phyloP scores from a whole-genome alignment of 1,140 invertebrate genomes.

The Zaprionus kolodkinae region DNA sequence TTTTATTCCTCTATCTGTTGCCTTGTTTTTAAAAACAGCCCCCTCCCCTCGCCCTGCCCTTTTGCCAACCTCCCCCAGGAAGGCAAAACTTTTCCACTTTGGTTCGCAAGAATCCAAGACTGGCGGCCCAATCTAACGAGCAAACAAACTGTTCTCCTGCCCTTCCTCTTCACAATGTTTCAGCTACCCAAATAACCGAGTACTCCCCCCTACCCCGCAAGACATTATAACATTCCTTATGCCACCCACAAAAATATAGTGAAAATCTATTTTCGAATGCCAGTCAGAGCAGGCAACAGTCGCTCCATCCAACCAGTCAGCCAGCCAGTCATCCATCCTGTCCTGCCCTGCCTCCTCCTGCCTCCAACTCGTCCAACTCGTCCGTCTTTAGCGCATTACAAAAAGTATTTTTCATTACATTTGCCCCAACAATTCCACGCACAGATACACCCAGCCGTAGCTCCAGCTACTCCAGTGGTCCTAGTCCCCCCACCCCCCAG shows the following conservation, averaged over 20 bases:
- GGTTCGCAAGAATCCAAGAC: constrained; percentile 44
- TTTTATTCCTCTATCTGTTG: constrained; percentile 28
- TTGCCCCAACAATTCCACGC: constrained; percentile 50
- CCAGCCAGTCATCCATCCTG: too few species aligned
- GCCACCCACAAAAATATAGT: constrained; percentile 57
- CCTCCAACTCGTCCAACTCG: neutral
- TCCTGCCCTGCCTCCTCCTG: too few species aligned
- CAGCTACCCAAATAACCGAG: constrained; percentile 12
- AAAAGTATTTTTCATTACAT: constrained; percentile 80
- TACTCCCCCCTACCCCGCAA: neutral
- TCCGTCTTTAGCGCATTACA: constrained; percentile 40
- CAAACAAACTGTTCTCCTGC: constrained; percentile 13
- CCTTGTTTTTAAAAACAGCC: constrained; percentile 23
- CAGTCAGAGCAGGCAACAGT: constrained; percentile 41
- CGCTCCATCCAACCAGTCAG: neutral
- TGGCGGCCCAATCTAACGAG: constrained; percentile 12
- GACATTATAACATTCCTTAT: constrained; percentile 29
- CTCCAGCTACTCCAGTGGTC: neutral
- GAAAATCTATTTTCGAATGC: constrained; percentile 81
- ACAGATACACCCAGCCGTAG: constrained; percentile 9
- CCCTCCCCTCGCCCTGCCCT: neutral
- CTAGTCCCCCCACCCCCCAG: neutral
- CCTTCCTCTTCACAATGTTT: neutral
- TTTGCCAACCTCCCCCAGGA: constrained; percentile 1
- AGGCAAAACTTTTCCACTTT: constrained; percentile 75